Evolutionary conservation across 2,888 invertebrate genomes (phyloP).

Genomic region (Callinectes sapidus): DNA sequence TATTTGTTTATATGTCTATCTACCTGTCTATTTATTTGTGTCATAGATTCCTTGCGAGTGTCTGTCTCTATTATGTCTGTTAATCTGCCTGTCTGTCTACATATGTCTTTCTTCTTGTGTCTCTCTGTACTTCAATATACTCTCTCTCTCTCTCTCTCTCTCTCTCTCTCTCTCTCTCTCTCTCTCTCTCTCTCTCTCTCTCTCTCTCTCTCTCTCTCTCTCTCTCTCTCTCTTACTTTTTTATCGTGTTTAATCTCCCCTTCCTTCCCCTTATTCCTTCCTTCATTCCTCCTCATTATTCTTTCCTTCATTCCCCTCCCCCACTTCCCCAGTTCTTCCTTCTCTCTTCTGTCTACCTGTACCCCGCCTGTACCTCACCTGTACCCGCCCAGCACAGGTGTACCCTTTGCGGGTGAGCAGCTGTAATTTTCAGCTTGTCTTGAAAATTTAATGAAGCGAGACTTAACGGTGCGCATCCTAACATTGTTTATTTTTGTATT

Average conservation of each 20-base stretch:
- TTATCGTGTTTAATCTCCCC: background rate
- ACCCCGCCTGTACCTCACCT: background rate
- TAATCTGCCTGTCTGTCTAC: background rate
- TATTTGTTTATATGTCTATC: no score
- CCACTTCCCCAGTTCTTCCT: no score
- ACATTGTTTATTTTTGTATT: background rate
- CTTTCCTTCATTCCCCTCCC: background rate
- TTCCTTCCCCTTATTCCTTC: background rate
- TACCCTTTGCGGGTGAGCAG: background rate
- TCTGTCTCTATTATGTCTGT: background rate
- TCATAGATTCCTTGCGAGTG: no score
- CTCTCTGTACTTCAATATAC: background rate
- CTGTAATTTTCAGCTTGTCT: background rate
- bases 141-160: background rate
- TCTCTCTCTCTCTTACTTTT: background rate
- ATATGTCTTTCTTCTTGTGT: background rate
- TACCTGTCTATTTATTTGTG: no score
- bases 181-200: background rate
- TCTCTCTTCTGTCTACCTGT: background rate
- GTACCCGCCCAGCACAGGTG: background rate
- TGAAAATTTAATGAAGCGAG: background rate
- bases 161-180: background rate
- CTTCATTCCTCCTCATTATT: background rate
- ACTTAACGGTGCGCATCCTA: background rate
- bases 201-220: background rate